Base-by-base conservation (phyloP, 2,888 invertebrate species). In the Chloroclystis v-ata region DNA sequence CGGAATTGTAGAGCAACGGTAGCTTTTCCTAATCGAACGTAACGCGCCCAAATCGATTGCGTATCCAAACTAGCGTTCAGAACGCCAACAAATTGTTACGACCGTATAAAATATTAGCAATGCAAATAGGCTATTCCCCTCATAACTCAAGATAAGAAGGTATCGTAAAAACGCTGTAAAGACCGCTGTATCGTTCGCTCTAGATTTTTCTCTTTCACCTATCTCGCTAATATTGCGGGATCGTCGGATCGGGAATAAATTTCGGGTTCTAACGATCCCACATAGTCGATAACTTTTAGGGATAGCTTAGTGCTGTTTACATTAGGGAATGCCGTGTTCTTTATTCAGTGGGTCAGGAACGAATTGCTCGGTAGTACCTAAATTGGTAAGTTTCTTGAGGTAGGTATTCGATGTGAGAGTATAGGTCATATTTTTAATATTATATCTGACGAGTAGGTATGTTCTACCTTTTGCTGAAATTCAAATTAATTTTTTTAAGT, bases 111-210 rank as follows among this genome's bases (percentile, higher is more conserved):
- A 61, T 56, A 61, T 61, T 60, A 57, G 59, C 59, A 61, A 53
- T 61, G 59, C 58, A 58, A 61, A 61, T 58, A 53, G 51, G 44
- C 45, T 53, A 59, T 58, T 59, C 58, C 52, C 51, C 54, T 59
- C 56, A 58, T 61, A 61, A 57, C 54, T 60, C 60, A 60, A 54
- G 60, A 61, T 60, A 61, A 58, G 57, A 43, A 53, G 47, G 46
- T 53, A 56, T 60, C 59, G 60, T 58, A 61, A 60, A 61, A 55
- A 50, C 47, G 50, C 41, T 57, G 56, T 52, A 58, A 54, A 56
- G 43, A 47, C 43, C 44, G 37, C 37, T 51, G 52, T 57, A 54
- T 55, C 54, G 56, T 45, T 20, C 45, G 14, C 57, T 51, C 25
- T 51, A 56, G 52, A 50, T 39, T 54, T 51, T 49, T 54, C 49